Percentiles rank a stretch among this genome's conserved stretches.
phyloP scores from a whole-genome alignment of 2,888 invertebrate genomes.

The Trissoscelio sp. region DNA sequence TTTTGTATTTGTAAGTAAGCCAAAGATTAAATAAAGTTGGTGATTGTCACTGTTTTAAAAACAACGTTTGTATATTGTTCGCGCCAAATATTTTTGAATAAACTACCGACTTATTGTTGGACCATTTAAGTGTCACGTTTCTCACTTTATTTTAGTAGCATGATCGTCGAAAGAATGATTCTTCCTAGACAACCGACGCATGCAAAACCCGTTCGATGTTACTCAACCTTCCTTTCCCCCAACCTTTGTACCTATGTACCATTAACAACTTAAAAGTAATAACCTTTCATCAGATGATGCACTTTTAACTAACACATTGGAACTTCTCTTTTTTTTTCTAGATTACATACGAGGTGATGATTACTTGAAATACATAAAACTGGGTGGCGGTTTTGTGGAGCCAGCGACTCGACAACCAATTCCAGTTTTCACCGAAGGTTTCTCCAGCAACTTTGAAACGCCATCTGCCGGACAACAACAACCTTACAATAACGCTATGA shows the following conservation, averaged over 20 bases:
- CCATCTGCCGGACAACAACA: neutral
- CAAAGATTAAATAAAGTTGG: slow-evolving; percentile 24
- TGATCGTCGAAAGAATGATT: slow-evolving; percentile 19
- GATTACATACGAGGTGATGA: slow-evolving; percentile 41
- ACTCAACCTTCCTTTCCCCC: neutral
- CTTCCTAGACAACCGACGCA: slow-evolving; percentile 17
- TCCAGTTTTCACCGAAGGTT: slow-evolving; percentile 39
- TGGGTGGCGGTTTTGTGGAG: slow-evolving; percentile 46
- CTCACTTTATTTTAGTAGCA: slow-evolving; percentile 28
- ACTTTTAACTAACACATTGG: slow-evolving; percentile 38
- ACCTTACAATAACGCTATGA: slow-evolving; percentile 26
- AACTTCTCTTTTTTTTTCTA: slow-evolving; percentile 65
- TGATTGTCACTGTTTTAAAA: slow-evolving; percentile 15
- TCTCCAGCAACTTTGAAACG: slow-evolving; percentile 27
- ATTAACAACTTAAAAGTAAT: too few species aligned
- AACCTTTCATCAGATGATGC: neutral
- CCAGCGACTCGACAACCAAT: slow-evolving; percentile 29
- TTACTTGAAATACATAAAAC: slow-evolving; percentile 46
- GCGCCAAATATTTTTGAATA: slow-evolving; percentile 53
- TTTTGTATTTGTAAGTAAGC: slow-evolving; percentile 10
- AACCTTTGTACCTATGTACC: too few species aligned
- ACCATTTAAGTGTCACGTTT: slow-evolving; percentile 26
- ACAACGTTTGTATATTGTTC: slow-evolving; percentile 32
- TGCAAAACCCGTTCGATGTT: slow-evolving; percentile 21
- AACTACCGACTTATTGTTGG: slow-evolving; percentile 34